Percentiles rank a stretch among this genome's conserved stretches.
Evolutionary conservation across 1,140 invertebrate species (phyloP).

Genomic region (Sminthurides bifidus): DNA sequence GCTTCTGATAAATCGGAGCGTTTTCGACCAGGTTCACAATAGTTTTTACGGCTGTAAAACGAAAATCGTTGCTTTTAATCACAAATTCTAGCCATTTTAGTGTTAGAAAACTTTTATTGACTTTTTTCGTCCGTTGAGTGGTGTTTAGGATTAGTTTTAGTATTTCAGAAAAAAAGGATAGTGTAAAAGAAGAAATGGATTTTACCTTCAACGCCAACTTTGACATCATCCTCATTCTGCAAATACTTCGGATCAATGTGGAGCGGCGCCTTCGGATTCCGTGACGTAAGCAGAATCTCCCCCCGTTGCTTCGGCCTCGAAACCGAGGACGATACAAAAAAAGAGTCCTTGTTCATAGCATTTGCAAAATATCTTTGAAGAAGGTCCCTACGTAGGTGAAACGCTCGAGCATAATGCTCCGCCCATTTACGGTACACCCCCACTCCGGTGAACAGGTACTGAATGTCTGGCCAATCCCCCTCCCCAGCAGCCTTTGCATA

Average conservation of each 20-base stretch:
- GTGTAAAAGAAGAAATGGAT: too few species aligned
- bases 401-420: slow-evolving; percentile 10
- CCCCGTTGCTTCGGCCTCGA: slow-evolving; percentile 10
- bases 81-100: too few species aligned
- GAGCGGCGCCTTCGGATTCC: not conserved
- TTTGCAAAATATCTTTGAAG: slow-evolving; percentile 10
- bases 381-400: slow-evolving; percentile 4
- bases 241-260: slow-evolving; percentile 15
- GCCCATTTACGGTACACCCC: not conserved
- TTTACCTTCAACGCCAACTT: slow-evolving; percentile 7
- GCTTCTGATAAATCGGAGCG: not conserved
- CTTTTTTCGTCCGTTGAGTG: too few species aligned
- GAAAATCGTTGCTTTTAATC: too few species aligned
- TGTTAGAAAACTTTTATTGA: too few species aligned
- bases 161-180: too few species aligned
- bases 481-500: slow-evolving; percentile 8
- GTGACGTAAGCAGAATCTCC: slow-evolving; percentile 9
- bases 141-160: too few species aligned
- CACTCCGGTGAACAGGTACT: slow-evolving; percentile 7
- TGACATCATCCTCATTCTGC: slow-evolving; percentile 9
- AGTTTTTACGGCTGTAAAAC: too few species aligned
- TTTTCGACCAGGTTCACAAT: slow-evolving; percentile 14
- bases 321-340: slow-evolving; percentile 9
- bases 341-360: slow-evolving; percentile 12
- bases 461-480: slow-evolving; percentile 21